Base-by-base conservation (phyloP, 2,113 vertebrate genomes). In the Perca flavescens region DNA sequence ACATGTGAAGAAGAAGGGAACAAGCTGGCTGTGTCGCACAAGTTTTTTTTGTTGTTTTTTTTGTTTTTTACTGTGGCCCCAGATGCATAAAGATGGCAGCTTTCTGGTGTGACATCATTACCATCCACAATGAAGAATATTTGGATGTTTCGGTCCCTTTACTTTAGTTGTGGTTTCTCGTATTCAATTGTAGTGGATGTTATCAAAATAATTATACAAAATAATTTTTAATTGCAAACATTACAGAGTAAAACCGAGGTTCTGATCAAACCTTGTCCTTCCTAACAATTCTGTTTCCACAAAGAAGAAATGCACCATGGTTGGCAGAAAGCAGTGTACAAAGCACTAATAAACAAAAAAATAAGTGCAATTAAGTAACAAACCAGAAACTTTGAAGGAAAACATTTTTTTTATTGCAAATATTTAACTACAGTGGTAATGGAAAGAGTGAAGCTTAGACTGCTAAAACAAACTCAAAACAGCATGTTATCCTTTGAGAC, bases 71-170 rank as follows among this genome's bases (percentile, higher is more conserved):
- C 43, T 3, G 16, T 58, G 53, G 49, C 28, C n/a, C 57, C 46
- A n/a, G 47, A 79, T 83, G 80, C 80, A 80, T 79, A 77, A 92
- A 85, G 83, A 85, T 77, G 86, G 89, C 40, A 0, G 68, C 80
- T 77, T 28, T 73, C 6, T 50, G 31, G 50, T 79, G 15, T 47
- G 56, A 58, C 63, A 43, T 63, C 46, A 65, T 46, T 31, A 56
- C 36, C 15, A 8, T 49, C 6, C 8, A 28, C 46, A 2, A 28
- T 36, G 6, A 43, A 17, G 21, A 34, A 34, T 19, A 15, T 15
- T 22, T 10, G 47, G 31, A 43, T 17, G 12, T 49, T 22, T n/a
- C 5, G 31, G 25, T n/a, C 50, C 1, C 6, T 56, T 31, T 5
- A 6, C 2, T 62, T 50, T 9, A 0, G 2, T 31, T 64, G 12